Evolutionary conservation across 2,113 vertebrate genomes (phyloP), one percentile per base, ranked within the genome.

Genomic region (Neogale vison): DNA sequence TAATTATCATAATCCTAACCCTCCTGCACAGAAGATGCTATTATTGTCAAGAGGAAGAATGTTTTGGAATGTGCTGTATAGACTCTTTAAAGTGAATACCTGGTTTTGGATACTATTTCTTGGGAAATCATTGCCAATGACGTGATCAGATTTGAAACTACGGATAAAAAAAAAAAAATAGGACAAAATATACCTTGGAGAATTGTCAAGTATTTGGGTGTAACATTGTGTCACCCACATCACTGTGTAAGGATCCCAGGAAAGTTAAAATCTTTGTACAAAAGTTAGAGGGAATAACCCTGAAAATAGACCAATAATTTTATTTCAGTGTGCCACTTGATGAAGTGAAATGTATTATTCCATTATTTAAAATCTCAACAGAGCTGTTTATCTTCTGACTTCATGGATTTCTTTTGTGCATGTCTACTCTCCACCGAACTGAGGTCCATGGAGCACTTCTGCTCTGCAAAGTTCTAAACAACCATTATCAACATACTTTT

Each of bases 401-500:
- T 6, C 6, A 2, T 18, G 29, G 20, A 10, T 65, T 12, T 47
- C 1, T 24, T 42, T 50, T 39, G 8, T 0, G 42, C 15, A 0
- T 63, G 8, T 31, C 14, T 15, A 7, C 24, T 47, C 17, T 21
- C 26, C 15, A 7, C 3, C 1, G 12, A 42, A 31, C 15, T 9
- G 3, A 10, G n/a, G 7, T 3, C 36, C 55, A 17, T 3, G 1
- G 9, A 3, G 12, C 2, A 23, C 36, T 24, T 31, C 9, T 0
- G 2, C 15, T 47, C 36, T 34, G n/a, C 31, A 29, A 47, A 90
- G 26, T 59, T 36, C 11, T 23, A 18, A 59, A 52, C 8, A 29
- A 50, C 26, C 13, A 23, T 0, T 29, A 63, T 39, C 13, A 23
- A 36, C 2, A 6, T 24, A 24, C 21, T 10, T 63, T 52, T 34